Evolutionary conservation across 1,140 invertebrate genomes (phyloP), one percentile per base, ranked within the genome.

Genomic region (Caenorhabditis inopinata): DNA sequence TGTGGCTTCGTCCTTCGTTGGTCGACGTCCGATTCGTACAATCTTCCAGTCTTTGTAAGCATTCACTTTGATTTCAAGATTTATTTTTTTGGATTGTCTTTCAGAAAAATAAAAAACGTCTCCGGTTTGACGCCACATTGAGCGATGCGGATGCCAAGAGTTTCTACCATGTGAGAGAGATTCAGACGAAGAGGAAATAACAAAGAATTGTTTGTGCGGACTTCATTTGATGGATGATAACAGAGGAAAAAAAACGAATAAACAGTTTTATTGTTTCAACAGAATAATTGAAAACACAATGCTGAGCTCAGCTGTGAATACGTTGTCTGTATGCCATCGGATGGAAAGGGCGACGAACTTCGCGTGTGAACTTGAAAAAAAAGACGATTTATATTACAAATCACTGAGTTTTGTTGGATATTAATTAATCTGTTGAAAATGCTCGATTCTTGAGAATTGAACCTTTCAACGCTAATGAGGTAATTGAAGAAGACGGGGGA

Each of bases 71-170:
- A 32, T 16, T 68, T 38, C 7, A 11, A 21, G 32, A 68, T 68
- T 68, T 32, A 68, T 68, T 68, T 29, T 12, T 68, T 38, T 68
- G 1, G 29, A 21, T 11, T 38, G 18, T 51, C n/a, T 68, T 68
- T 68, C 58, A 68, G 58, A 68, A 68, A 68, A 68, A 68, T 32
- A 68, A 68, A 35, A 68, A 68, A 38, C 58, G 58, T 12, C 58
- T 68, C n/a, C 58, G 38, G 21, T 68, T 68, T 12, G 32, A 18
- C n/a, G 35, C 32, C 9, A 68, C 35, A 29, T 68, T 68, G 58
- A 42, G 32, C 12, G 58, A 68, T 68, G 58, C 58, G 16, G 58
- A 68, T 38, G 35, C 58, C 6, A 9, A 16, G 12, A 68, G 58
- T 32, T 68, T 68, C 25, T 68, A 68, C 38, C 58, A 32, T 68